These are phyloP conservation scores for Ctenochaetus hawaiiensis DNA, from an alignment of 2,797 vertebrate species.

Conservation along the genomic window DNA sequence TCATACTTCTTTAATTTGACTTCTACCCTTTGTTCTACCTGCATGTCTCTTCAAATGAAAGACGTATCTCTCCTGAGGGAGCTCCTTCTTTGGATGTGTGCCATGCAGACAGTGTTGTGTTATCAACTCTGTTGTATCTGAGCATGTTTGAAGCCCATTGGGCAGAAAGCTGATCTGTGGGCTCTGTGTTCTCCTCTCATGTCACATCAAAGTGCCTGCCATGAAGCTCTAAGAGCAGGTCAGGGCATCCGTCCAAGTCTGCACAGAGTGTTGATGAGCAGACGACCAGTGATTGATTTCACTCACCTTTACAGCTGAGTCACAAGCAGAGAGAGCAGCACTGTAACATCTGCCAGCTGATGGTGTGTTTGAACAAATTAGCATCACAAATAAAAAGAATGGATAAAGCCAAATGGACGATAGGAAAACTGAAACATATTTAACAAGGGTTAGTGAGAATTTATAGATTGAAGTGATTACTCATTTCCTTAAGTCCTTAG, in stretches of 20 bases:
- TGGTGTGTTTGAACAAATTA: slow-evolving; percentile 42
- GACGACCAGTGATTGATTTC: slow-evolving; percentile 61
- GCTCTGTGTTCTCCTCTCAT: slow-evolving; percentile 28
- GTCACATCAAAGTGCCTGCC: slow-evolving; percentile 45
- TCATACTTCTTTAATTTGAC: too few relatives aligned
- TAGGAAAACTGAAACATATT: too few relatives aligned
- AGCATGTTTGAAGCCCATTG: slow-evolving; percentile 25
- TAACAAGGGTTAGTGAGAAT: background rate
- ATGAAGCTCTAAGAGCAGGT: slow-evolving; percentile 9
- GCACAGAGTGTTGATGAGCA: slow-evolving; percentile 24
- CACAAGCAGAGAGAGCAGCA: background rate
- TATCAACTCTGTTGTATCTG: slow-evolving; percentile 30
- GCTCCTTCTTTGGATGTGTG: slow-evolving; percentile 28
- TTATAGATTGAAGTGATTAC: too few relatives aligned
- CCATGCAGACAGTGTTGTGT: slow-evolving; percentile 10
- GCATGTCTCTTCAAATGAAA: background rate
- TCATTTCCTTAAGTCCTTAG: too few relatives aligned
- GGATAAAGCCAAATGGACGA: too few relatives aligned
- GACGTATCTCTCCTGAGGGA: background rate
- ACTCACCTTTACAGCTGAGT: slow-evolving; percentile 57
- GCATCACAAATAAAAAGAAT: slow-evolving; percentile 5
- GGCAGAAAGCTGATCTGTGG: slow-evolving; percentile 29
- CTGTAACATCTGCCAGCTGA: slow-evolving; percentile 18
- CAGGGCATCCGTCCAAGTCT: slow-evolving; percentile 42
- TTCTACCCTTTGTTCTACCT: background rate